phyloP scores from a whole-genome alignment of 2,888 invertebrate species.

The Drosophila seclusa region DNA sequence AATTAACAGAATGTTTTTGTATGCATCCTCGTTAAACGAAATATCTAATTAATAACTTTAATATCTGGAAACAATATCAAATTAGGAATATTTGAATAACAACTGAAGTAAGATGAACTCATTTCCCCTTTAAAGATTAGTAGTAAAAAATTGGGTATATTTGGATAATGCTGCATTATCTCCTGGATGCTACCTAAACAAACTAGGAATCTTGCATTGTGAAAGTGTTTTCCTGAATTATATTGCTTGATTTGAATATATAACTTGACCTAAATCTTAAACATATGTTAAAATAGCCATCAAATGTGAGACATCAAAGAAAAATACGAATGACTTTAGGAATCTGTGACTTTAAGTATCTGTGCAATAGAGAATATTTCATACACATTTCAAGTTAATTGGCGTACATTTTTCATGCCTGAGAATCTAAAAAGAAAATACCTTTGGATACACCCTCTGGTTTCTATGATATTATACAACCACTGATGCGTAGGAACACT shows the following conservation, averaged over 20 bases:
- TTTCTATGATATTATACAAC: neutral
- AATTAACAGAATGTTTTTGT: neutral
- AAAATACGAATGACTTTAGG: no score
- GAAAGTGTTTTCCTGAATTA: neutral
- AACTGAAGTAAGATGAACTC: neutral
- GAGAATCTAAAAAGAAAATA: neutral
- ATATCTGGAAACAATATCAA: neutral
- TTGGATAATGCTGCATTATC: neutral
- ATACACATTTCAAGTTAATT: neutral
- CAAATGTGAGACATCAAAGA: neutral
- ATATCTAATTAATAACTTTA: neutral
- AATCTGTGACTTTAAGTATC: no score
- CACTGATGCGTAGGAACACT: constrained; percentile 5
- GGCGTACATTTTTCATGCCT: neutral
- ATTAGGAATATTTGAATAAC: neutral
- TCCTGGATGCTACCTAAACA: neutral
- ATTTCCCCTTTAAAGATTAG: neutral
- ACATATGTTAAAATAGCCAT: neutral
- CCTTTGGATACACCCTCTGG: neutral
- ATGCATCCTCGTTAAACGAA: neutral
- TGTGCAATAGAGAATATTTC: neutral
- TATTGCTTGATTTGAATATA: neutral
- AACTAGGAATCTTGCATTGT: neutral
- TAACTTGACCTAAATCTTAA: neutral
- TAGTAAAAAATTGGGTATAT: neutral